phyloP scores from a whole-genome alignment of 2,888 invertebrate species.

The Drosophila engyochracea region DNA sequence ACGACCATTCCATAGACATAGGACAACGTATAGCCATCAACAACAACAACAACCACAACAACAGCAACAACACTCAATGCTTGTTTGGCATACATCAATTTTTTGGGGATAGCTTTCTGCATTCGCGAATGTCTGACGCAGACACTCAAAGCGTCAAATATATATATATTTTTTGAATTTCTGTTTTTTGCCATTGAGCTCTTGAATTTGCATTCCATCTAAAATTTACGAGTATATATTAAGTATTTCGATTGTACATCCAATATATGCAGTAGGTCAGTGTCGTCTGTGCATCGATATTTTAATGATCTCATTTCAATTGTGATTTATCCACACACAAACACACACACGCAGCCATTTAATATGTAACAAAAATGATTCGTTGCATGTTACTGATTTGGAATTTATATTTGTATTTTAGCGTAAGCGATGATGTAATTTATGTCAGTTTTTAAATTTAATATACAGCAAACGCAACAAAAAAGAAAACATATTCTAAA shows the following conservation, averaged over 20 bases:
- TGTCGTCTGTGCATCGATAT: conserved; percentile 50
- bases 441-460: conserved; percentile 72
- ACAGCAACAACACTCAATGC: conserved; percentile 45
- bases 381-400: conserved; percentile 5
- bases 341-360: neutral
- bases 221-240: conserved; percentile 32
- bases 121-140: conserved; percentile 66
- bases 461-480: conserved; percentile 42
- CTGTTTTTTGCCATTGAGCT: conserved; percentile 26
- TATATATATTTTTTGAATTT: conserved; percentile 10
- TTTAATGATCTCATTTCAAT: conserved; percentile 49
- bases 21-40: conserved; percentile 34
- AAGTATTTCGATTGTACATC: conserved; percentile 22
- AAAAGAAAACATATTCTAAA: conserved; percentile 44
- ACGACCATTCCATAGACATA: conserved; percentile 27
- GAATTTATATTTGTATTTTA: conserved; percentile 28
- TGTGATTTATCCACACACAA: conserved; percentile 26
- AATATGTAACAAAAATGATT: conserved; percentile 11
- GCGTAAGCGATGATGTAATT: conserved; percentile 74
- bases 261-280: conserved; percentile 50
- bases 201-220: conserved; percentile 59
- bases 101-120: conserved; percentile 46
- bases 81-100: conserved; percentile 74
- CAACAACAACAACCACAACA: conserved; percentile 1
- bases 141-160: conserved; percentile 62